Conservation (phyloP, 2,113 vertebrate species). For the Hippocampus comes region DNA sequence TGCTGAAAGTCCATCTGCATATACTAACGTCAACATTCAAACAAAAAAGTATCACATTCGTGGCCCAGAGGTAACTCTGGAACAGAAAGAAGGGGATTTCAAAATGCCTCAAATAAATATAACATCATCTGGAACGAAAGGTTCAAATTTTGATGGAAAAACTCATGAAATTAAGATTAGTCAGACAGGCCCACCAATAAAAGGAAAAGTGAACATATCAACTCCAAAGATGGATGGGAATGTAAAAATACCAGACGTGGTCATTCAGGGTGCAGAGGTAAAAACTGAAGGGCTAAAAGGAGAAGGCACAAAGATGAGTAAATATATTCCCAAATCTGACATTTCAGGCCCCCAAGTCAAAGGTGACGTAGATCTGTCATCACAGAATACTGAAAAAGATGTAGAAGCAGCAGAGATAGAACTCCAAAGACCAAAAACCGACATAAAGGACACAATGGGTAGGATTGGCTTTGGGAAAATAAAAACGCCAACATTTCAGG, state of each 20-base stretch:
- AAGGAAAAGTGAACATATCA: constrained; percentile 16
- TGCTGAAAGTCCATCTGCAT: constrained; percentile 11
- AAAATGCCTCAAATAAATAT: constrained; percentile 5
- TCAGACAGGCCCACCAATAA: constrained; percentile 2
- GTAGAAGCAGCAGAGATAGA: not conserved
- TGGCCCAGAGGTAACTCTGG: not conserved
- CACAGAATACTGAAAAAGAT: not conserved
- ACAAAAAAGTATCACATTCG: not conserved
- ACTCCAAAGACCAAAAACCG: not conserved
- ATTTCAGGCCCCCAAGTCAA: constrained; percentile 4
- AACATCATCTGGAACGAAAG: not conserved
- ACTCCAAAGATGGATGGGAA: constrained; percentile 17
- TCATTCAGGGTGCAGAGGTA: constrained; percentile 5
- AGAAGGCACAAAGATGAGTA: not conserved
- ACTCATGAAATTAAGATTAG: not conserved
- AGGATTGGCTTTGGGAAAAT: constrained; percentile 16
- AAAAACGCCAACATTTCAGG: constrained; percentile 11
- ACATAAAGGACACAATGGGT: not conserved
- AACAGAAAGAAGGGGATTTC: not conserved
- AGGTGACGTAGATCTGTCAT: constrained; percentile 20
- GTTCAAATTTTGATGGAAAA: constrained; percentile 2
- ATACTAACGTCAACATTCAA: not conserved
- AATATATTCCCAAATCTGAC: constrained; percentile 1
- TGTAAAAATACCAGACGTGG: not conserved
- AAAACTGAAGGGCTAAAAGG: constrained; percentile 32